Percentiles rank a stretch among this genome's conserved stretches.
phyloP scores from a whole-genome alignment of 2,888 invertebrate genomes.

The Serrognathus titanus region DNA sequence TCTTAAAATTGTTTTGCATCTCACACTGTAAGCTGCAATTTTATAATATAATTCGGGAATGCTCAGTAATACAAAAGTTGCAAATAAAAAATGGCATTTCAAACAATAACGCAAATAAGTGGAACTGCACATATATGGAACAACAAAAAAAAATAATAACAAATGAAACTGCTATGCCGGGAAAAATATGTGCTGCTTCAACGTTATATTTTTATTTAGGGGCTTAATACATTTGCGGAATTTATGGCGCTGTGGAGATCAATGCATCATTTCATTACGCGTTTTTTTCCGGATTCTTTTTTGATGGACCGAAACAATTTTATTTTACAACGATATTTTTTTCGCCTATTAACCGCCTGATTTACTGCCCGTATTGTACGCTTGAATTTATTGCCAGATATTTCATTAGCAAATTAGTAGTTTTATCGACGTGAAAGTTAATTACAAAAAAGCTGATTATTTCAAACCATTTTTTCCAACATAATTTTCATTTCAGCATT shows the following conservation, averaged over 20 bases:
- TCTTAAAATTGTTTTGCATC: no score
- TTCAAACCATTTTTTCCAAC: no score
- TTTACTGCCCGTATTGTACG: conserved; percentile 8
- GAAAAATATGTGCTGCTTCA: conserved; percentile 10
- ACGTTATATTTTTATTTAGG: conserved; percentile 15
- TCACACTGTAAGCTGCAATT: no score
- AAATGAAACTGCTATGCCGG: conserved; percentile 3
- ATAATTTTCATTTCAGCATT: no score
- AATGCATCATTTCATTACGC: conserved; percentile 16
- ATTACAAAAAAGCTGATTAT: no score
- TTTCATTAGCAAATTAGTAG: conserved; percentile 17
- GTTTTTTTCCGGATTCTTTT: conserved; percentile 1
- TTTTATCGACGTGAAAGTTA: background rate
- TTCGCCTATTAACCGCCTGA: conserved; percentile 1
- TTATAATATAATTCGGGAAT: no score
- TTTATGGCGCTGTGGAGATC: conserved; percentile 16
- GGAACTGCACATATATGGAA: background rate
- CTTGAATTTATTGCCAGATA: conserved; percentile 14
- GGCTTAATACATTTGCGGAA: conserved; percentile 13
- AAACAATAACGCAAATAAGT: no score
- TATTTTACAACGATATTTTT: background rate
- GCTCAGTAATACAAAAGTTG: no score
- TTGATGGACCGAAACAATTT: conserved; percentile 1
- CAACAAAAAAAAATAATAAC: background rate
- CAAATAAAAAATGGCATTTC: no score